Base-by-base conservation (phyloP, 2,888 invertebrate genomes). In the Escarpia spicata region DNA sequence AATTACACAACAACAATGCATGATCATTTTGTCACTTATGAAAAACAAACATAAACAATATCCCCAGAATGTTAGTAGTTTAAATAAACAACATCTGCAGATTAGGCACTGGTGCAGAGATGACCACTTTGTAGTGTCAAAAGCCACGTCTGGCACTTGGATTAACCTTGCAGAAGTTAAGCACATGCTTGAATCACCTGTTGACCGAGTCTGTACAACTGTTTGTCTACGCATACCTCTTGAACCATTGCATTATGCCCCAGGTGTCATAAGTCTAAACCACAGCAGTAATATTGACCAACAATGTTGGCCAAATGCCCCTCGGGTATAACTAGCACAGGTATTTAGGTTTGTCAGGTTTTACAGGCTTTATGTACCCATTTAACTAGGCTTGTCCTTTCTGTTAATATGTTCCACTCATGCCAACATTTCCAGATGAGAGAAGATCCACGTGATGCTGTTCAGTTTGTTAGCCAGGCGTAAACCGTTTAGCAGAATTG, bases 171-270 rank as follows among this genome's bases (percentile, higher is more conserved):
- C 75, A 75, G 75, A 75, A 75, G 52, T 52, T 12, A 52, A 52
- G 75, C n/a, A 75, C 75, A 75, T 75, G n/a, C 75, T 75, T 75
- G 75, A 75, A 75, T 75, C 75, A 26, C 75, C 26, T 75, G 75
- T 26, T 26, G 26, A 75, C n/a, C 6, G 26, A n/a, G 3, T 6
- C 4, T 75, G 26, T 75, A 75, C 75, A 75, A n/a, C 75, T 75
- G 75, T 75, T 75, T 75, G 75, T 75, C 75, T 75, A 52, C 15
- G 75, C 75, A 4, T 75, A 26, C 75, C n/a, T 75, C 26, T 75
- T 75, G 75, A 75, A 75, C 19, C 75, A 6, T 75, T 26, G 75
- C 75, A 75, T 75, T 75, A n/a, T 75, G 75, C 75, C 75, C 75
- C n/a, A 75, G 75, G 75, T n/a, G 75, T 75, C 19, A 75, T 75